Percentiles rank a stretch among this genome's conserved stretches.
Conservation (phyloP, 2,888 invertebrate species). For the Oligia fasciuncula region DNA sequence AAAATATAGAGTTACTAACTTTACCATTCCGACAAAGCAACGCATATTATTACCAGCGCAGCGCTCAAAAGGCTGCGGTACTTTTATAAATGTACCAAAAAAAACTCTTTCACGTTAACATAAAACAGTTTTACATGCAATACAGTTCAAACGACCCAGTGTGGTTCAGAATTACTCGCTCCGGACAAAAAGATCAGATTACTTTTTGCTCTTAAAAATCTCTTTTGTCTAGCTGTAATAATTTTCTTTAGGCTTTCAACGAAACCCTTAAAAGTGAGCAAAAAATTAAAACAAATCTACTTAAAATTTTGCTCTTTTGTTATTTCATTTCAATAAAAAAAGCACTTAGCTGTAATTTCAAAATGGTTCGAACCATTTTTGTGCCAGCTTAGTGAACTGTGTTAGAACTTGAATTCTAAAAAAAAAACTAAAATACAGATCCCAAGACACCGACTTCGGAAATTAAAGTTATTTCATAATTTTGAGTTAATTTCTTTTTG, state of each 20-base stretch:
- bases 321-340: conserved; percentile 42
- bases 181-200: conserved; percentile 60
- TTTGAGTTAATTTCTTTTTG: too few species aligned
- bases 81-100: conserved; percentile 22
- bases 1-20: neutral
- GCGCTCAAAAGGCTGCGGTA: neutral
- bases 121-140: conserved; percentile 57
- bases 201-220: conserved; percentile 60
- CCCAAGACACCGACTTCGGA: too few species aligned
- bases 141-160: conserved; percentile 31
- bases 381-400: neutral
- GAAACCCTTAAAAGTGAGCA: conserved; percentile 49
- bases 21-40: neutral
- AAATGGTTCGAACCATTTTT: conserved; percentile 11
- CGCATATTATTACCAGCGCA: conserved; percentile 15
- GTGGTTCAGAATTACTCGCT: conserved; percentile 51
- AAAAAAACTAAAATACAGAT: too few species aligned
- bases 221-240: conserved; percentile 59
- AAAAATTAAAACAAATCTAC: conserved; percentile 52
- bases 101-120: conserved; percentile 24
- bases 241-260: conserved; percentile 54
- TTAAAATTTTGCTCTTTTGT: conserved; percentile 36
- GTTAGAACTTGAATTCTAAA: neutral
- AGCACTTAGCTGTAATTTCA: conserved; percentile 35
- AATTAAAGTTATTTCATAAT: too few species aligned